A percentile compares a stretch with the other conserved stretches of the same genome.
Evolutionary conservation across 2,797 vertebrate species (phyloP).

Genomic region (Poeciliopsis paucimaculata): DNA sequence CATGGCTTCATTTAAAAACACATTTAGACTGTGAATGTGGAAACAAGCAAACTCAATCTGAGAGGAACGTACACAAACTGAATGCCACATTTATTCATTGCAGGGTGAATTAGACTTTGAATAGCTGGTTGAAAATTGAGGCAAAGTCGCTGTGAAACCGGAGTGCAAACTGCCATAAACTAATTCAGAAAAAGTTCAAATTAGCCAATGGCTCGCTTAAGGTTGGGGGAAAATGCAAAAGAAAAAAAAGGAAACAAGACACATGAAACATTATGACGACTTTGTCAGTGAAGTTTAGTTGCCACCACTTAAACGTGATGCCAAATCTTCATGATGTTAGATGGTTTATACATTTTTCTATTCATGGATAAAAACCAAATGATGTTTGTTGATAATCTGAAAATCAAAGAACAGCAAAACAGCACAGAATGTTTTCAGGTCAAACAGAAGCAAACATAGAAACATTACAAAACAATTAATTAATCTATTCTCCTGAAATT

Average conservation of each 20-base stretch:
- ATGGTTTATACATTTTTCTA: neutral
- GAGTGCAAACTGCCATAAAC: neutral
- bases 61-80: neutral
- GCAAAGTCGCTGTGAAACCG: neutral
- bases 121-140: neutral
- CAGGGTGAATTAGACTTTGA: neutral
- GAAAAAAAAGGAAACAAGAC: neutral
- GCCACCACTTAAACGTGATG: neutral
- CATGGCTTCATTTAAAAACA: neutral
- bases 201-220: neutral
- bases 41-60: neutral
- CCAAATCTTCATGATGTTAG: neutral
- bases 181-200: neutral
- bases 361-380: neutral
- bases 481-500: constrained; percentile 28
- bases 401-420: neutral
- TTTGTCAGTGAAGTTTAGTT: neutral
- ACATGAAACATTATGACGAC: neutral
- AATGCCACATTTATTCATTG: neutral
- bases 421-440: neutral
- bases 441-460: constrained; percentile 21
- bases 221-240: neutral
- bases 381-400: neutral
- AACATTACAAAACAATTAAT: constrained; percentile 20
- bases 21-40: neutral